Evolutionary conservation across 2,797 vertebrate genomes (phyloP).

Genomic region (Nannoperca australis): DNA sequence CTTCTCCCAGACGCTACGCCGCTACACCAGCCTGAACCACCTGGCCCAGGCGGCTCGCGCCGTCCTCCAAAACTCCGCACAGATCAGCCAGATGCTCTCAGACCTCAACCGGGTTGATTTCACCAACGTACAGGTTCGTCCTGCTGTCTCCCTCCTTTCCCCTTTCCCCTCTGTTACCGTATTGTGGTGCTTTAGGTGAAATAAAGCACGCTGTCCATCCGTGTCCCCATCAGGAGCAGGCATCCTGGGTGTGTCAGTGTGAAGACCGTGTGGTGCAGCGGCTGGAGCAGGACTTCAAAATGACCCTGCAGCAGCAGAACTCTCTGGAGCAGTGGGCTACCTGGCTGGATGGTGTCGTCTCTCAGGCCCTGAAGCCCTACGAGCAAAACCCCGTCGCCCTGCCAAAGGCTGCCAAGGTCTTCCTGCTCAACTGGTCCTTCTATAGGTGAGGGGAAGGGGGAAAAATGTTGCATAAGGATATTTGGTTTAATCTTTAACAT

Average conservation of each 20-base stretch:
- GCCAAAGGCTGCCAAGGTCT: constrained; percentile 93
- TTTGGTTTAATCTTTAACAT: not conserved
- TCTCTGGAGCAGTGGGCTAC: constrained; percentile 95
- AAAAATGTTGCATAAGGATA: too few species aligned
- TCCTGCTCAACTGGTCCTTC: constrained; percentile 96
- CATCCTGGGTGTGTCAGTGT: constrained; percentile 94
- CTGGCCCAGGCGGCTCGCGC: constrained; percentile 93
- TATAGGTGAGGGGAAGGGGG: constrained; percentile 86
- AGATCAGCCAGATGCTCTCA: constrained; percentile 96
- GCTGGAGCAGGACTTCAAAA: constrained; percentile 94
- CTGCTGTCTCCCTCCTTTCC: not conserved
- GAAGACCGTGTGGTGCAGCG: constrained; percentile 90
- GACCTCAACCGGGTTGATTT: constrained; percentile 96
- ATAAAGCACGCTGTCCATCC: not conserved
- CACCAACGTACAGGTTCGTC: constrained; percentile 92
- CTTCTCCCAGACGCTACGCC: constrained; percentile 93
- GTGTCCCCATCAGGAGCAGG: constrained; percentile 87
- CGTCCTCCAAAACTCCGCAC: constrained; percentile 93
- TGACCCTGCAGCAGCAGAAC: constrained; percentile 94
- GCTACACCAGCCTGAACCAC: constrained; percentile 95
- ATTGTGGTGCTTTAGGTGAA: not conserved
- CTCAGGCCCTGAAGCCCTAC: constrained; percentile 92
- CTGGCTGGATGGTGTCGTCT: constrained; percentile 92
- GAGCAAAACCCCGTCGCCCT: constrained; percentile 86
- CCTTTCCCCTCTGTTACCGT: not conserved